Percentiles rank a stretch among this genome's conserved stretches.
Evolutionary conservation across 1,140 invertebrate species (phyloP).

Genomic region (Cataglyphis hispanica): DNA sequence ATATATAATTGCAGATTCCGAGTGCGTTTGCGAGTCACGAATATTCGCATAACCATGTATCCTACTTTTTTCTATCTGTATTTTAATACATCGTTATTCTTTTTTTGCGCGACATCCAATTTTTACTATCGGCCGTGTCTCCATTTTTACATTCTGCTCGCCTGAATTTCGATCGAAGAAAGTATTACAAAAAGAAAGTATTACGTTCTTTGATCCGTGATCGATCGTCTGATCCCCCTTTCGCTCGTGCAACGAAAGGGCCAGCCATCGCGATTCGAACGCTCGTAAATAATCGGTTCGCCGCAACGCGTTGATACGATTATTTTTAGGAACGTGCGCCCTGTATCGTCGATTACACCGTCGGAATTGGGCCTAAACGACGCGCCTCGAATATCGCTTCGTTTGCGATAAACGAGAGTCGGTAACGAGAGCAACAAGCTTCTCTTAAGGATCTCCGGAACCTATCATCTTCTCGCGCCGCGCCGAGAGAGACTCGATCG

Average conservation of each 20-base stretch:
- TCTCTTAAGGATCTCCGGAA: conserved; percentile 58
- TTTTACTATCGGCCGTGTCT: too few species aligned
- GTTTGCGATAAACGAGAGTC: conserved; percentile 79
- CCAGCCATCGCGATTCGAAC: conserved; percentile 31
- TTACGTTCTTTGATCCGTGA: neutral
- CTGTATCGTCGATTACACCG: conserved; percentile 25
- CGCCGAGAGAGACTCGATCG: conserved; percentile 65
- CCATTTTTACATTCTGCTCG: conserved; percentile 38
- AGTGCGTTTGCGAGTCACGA: too few species aligned
- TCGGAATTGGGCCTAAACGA: conserved; percentile 13
- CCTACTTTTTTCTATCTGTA: conserved; percentile 21
- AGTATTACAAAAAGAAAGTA: conserved; percentile 39
- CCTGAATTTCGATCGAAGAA: conserved; percentile 32
- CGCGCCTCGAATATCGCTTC: conserved; percentile 57
- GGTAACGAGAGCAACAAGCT: conserved; percentile 68
- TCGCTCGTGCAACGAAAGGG: neutral
- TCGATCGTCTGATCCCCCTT: conserved; percentile 11
- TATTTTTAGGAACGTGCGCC: conserved; percentile 27
- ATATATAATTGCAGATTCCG: too few species aligned
- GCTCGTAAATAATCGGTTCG: conserved; percentile 22
- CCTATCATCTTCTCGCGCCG: conserved; percentile 80
- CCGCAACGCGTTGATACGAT: conserved; percentile 23
- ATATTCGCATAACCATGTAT: too few species aligned
- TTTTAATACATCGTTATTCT: conserved; percentile 64
- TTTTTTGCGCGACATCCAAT: conserved; percentile 54